A percentile compares a stretch with the other conserved stretches of the same genome.
These are phyloP conservation scores for Listronotus bonariensis DNA, from an alignment of 1,140 invertebrate species.

Conservation along the genomic window DNA sequence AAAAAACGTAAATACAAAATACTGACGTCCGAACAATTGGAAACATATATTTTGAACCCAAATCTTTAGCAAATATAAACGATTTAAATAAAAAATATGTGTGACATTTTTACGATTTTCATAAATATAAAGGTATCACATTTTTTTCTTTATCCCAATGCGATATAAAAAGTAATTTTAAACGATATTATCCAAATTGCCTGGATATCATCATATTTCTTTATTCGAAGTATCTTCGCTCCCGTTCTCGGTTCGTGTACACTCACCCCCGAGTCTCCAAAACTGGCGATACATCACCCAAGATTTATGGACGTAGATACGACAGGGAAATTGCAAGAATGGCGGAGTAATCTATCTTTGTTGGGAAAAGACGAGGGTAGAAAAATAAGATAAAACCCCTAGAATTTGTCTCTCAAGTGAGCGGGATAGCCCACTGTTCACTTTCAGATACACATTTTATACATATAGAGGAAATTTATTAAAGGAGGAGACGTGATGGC, in stretches of 20 bases:
- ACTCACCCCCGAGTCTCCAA: slow-evolving; percentile 50
- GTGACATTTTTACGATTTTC: background rate
- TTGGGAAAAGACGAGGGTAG: slow-evolving; percentile 52
- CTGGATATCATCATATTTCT: slow-evolving; percentile 45
- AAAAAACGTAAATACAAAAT: background rate
- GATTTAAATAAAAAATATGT: slow-evolving; percentile 2
- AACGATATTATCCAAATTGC: slow-evolving; percentile 34
- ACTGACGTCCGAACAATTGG: background rate
- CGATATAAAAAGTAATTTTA: slow-evolving; percentile 38
- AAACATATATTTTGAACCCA: background rate
- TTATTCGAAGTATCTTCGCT: slow-evolving; percentile 43
- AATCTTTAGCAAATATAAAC: background rate
- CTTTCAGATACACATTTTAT: slow-evolving; percentile 48
- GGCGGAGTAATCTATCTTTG: slow-evolving; percentile 58
- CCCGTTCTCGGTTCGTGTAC: slow-evolving; percentile 39
- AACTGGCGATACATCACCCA: slow-evolving; percentile 56
- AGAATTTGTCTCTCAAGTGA: slow-evolving; percentile 56
- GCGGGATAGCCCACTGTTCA: slow-evolving; percentile 53
- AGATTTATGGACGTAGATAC: slow-evolving; percentile 60
- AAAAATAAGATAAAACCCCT: slow-evolving; percentile 57
- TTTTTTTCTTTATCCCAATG: slow-evolving; percentile 16
- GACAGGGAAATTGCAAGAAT: slow-evolving; percentile 62
- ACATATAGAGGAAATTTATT: slow-evolving; percentile 33
- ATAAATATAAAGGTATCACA: background rate
- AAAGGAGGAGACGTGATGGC: slow-evolving; percentile 26